Base-by-base conservation (phyloP, 2,888 invertebrate genomes). In the Phortica magna region DNA sequence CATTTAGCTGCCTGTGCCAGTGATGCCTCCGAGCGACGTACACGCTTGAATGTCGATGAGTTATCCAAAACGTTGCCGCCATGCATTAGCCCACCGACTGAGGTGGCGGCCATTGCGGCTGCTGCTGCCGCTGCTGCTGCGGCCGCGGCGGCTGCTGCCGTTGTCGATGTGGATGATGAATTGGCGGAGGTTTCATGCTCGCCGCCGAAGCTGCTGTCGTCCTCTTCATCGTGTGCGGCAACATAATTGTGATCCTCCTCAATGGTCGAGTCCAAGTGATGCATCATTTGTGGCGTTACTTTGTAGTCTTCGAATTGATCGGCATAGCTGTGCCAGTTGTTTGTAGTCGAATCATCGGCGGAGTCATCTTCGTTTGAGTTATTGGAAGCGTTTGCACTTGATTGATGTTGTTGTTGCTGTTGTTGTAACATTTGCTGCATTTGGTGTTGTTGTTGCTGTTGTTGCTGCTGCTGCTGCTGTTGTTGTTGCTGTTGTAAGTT, bases 1-100 rank as follows among this genome's bases (percentile, higher is more conserved):
- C 96, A 96, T 90, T 96, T 96, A 3, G 96, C 96, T 0, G 96
- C 96, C 89, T 96, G 94, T n/a, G 95, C 94, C 73, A 96, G 89
- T 84, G 95, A 95, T 68, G 94, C 95, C 90, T 96, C 96, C 43
- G 96, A 95, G 83, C 96, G 94, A 0, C 96, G 93, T 83, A 95
- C 95, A 48, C 95, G 91, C 78, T 91, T 91, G 17, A 89, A 88
- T n/a, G 91, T 89, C 4, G 88, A 78, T 7, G 80, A 77, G n/a
- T 72, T 77, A 75, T 82, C 83, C 31, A 77, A 67, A 48, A 79
- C 67, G 1, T 14, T 12, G 17, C 17, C 10, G 61, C 19, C 7
- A 22, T 19, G 22, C 61, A 61, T 61, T 19, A 61, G 19, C 9
- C 19, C 7, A 12, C 19, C 22, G 10, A 19, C 17, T 6, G 59